Conservation (phyloP, 2,797 vertebrate genomes). For the Sebastes baramenuke region DNA sequence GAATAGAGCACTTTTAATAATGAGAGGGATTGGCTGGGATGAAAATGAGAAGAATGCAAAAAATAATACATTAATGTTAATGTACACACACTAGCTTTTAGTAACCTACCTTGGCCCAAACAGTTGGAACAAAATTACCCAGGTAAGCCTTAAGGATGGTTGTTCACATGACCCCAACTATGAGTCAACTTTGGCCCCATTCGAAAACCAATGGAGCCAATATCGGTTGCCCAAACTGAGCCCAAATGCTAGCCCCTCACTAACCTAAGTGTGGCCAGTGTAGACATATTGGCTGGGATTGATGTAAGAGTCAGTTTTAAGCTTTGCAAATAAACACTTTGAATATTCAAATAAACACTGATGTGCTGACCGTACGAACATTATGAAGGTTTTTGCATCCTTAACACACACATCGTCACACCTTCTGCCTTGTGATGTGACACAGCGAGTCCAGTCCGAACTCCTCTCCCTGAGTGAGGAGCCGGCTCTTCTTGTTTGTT, state of each 20-base stretch:
- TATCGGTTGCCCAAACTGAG: neutral
- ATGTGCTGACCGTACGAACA: neutral
- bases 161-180: neutral
- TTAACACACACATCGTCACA: neutral
- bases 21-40: too few species aligned
- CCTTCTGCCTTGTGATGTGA: constrained; percentile 16
- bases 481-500: constrained; percentile 72
- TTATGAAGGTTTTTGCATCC: neutral
- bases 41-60: neutral
- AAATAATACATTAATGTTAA: neutral
- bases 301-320: neutral
- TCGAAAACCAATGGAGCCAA: neutral
- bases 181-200: neutral
- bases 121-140: neutral
- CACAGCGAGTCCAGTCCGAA: constrained; percentile 43
- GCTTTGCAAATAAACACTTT: neutral
- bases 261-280: neutral
- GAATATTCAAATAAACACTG: constrained; percentile 1
- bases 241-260: neutral
- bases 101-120: neutral
- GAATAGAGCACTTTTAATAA: too few species aligned
- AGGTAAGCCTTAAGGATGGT: neutral
- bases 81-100: neutral
- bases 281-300: neutral
- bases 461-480: too few species aligned